Percentiles rank a stretch among this genome's conserved stretches.
phyloP scores from a whole-genome alignment of 2,797 vertebrate species.

The Loriculus beryllinus region DNA sequence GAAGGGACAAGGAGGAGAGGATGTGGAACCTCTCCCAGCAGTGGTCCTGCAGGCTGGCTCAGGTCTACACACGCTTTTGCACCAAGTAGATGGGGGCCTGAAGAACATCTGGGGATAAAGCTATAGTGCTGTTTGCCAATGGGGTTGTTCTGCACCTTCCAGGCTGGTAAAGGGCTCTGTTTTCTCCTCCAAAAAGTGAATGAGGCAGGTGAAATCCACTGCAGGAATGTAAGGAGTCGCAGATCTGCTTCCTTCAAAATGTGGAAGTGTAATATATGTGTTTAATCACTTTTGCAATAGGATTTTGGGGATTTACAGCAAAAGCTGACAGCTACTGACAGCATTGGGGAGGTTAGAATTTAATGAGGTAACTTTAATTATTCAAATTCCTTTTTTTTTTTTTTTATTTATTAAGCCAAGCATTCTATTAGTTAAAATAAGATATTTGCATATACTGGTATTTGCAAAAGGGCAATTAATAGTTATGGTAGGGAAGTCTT shows the following conservation, averaged over 20 bases:
- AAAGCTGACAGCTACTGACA: background rate
- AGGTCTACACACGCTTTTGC: fast-evolving
- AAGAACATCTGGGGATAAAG: background rate
- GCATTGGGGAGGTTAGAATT: constrained; percentile 39
- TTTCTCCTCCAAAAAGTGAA: background rate
- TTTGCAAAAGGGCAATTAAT: constrained; percentile 16
- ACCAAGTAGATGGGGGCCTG: too few species aligned
- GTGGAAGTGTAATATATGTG: background rate
- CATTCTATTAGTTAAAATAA: constrained; percentile 65
- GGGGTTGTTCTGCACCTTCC: background rate
- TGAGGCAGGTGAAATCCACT: background rate
- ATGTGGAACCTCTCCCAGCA: too few species aligned
- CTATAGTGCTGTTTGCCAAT: background rate
- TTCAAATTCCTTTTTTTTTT: constrained; percentile 31
- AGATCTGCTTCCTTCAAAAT: background rate
- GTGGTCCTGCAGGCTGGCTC: background rate
- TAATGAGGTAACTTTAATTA: constrained; percentile 62
- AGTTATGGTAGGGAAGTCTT: background rate
- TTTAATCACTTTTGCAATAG: background rate
- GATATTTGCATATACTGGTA: background rate
- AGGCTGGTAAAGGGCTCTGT: background rate
- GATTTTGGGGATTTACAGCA: background rate
- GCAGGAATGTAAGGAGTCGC: background rate
- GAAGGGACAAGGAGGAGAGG: background rate
- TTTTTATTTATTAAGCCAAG: constrained; percentile 71